Evolutionary conservation across 2,113 vertebrate species (phyloP), one percentile per base, ranked within the genome.

Genomic region (Calonectris borealis): DNA sequence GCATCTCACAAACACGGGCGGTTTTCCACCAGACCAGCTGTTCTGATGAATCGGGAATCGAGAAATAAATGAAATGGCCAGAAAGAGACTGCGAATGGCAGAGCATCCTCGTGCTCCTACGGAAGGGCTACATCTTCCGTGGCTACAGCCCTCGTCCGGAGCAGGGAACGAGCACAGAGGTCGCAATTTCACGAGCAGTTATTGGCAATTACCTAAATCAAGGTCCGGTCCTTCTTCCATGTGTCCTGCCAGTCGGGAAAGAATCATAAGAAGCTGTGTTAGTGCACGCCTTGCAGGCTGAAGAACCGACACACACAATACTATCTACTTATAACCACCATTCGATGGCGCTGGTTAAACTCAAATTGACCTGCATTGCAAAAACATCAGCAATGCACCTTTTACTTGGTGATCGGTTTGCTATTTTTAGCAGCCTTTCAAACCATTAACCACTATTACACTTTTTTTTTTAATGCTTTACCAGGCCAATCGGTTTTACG

Each of bases 141-240:
- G 20, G 48, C 58, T 3, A 0, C 60, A 12, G 66, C 91, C 49
- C 54, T 61, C 0, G 2, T 18, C 27, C 1, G 1, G 52, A 61
- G 58, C 52, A 6, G 9, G 2, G 1, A 3, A 29, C 3, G 1
- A 48, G 77, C 38, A 32, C 16, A 10, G 7, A 6, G 15, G 13
- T 1, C 3, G 11, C 22, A 3, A 1, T 21, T 13, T 4, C 32
- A 9, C 11, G 11, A n/a, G 36, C 6, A 16, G n/a, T 13, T 9
- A 5, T 8, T 3, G 34, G 10, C 21, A 96, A 96, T 98, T 97
- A 99, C 99, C 99, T 98, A 99, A 98, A 73, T 99, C 99, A 96
- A 99, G 99, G 82, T 99, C 99, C 55, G 98, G 98, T 87, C 99
- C 98, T 68, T 98, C 98, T 20, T 98, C 98, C 98, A 99, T 98